These are phyloP conservation scores for Megamerina dolium DNA, from an alignment of 2,888 invertebrate genomes.

Conservation along the genomic window DNA sequence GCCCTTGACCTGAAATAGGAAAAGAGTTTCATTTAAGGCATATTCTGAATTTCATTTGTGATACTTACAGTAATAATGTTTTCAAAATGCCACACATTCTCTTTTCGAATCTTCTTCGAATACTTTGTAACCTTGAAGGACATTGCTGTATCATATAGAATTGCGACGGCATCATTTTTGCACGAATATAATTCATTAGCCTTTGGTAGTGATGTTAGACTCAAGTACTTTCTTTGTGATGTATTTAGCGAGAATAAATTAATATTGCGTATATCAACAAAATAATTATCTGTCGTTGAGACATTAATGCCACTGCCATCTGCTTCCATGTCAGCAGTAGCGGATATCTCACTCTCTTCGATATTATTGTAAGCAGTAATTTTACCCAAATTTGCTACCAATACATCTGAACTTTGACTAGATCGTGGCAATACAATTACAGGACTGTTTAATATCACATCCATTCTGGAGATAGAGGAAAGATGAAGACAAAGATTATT, in stretches of 20 bases:
- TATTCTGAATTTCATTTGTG: not conserved
- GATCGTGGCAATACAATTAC: constrained; percentile 82
- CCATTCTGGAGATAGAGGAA: constrained; percentile 52
- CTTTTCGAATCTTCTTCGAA: constrained; percentile 17
- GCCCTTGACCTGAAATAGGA: constrained; percentile 60
- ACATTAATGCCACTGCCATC: constrained; percentile 9
- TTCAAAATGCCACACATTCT: constrained; percentile 10
- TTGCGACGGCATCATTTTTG: constrained; percentile 69
- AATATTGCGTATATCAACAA: constrained; percentile 76
- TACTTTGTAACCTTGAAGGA: constrained; percentile 53
- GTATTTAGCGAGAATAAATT: constrained; percentile 76
- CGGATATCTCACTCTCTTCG: constrained; percentile 22
- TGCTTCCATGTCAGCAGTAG: not conserved
- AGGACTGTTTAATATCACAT: constrained; percentile 82
- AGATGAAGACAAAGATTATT: not conserved
- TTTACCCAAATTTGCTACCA: constrained; percentile 88
- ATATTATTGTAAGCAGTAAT: constrained; percentile 59
- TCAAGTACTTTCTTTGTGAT: constrained; percentile 46
- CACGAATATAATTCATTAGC: constrained; percentile 72
- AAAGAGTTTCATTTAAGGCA: too few relatives aligned
- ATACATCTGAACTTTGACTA: constrained; percentile 70
- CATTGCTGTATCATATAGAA: constrained; percentile 82
- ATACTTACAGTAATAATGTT: constrained; percentile 25
- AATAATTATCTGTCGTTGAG: constrained; percentile 49
- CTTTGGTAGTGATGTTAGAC: constrained; percentile 46